Conservation (phyloP, 1,140 invertebrate genomes). For the Drosophila pectinifera region DNA sequence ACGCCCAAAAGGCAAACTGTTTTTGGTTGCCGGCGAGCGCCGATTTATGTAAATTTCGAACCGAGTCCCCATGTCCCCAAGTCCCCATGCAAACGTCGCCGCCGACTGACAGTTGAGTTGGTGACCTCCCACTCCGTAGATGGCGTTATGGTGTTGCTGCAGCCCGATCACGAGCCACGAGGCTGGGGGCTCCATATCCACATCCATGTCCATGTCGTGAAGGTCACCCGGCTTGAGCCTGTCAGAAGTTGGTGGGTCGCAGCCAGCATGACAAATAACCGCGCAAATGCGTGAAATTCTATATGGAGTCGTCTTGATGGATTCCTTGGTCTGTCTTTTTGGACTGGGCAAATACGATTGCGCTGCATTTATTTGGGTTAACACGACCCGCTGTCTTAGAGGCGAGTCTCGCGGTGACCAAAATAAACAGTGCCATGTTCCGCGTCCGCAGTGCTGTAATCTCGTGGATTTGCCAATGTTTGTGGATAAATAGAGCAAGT, state of each 20-base stretch:
- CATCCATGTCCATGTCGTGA: conserved; percentile 62
- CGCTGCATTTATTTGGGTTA: conserved; percentile 63
- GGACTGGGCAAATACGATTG: conserved; percentile 60
- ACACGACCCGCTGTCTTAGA: conserved; percentile 58
- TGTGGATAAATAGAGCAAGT: conserved; percentile 69
- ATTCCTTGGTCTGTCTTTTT: conserved; percentile 28
- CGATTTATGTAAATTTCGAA: conserved; percentile 75
- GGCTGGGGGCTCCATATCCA: conserved; percentile 21
- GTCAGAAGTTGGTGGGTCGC: conserved; percentile 50
- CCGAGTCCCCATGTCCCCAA: no score
- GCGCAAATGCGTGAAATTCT: conserved; percentile 79
- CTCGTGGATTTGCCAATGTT: conserved; percentile 58
- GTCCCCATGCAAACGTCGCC: no score
- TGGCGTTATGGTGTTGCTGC: conserved; percentile 67
- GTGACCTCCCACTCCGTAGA: conserved; percentile 69
- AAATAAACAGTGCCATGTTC: conserved; percentile 70
- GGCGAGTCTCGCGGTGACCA: conserved; percentile 49
- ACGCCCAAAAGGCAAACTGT: conserved; percentile 51
- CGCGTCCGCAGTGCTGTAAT: conserved; percentile 59
- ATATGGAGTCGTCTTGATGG: conserved; percentile 47
- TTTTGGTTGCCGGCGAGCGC: conserved; percentile 34
- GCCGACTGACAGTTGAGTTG: no score
- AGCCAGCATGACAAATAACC: conserved; percentile 69
- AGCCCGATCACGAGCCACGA: conserved; percentile 64
- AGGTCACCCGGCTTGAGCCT: conserved; percentile 66